Conservation (phyloP, 2,888 invertebrate genomes). For the Pomacea canaliculata region DNA sequence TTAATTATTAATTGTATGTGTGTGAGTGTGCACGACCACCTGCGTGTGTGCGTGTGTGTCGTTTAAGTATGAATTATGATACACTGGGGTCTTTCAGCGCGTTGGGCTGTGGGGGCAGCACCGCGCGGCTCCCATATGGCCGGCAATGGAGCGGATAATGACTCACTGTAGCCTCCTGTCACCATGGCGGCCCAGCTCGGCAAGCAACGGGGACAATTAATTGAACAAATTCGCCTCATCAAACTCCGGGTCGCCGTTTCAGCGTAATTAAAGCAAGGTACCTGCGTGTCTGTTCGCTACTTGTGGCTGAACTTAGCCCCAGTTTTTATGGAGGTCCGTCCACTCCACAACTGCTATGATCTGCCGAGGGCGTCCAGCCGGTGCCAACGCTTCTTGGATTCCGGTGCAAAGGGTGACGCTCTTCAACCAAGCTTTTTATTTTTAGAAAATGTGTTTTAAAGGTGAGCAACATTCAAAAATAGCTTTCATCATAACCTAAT, state of each 20-base stretch:
- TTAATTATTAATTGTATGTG: no score
- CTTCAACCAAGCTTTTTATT: background rate
- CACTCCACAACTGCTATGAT: no score
- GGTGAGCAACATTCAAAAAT: no score
- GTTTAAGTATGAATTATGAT: background rate
- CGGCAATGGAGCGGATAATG: background rate
- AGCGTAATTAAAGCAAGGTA: conserved; percentile 6
- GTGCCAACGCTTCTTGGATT: no score
- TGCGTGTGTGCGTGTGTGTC: background rate
- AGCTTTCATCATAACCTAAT: no score
- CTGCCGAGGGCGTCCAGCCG: no score
- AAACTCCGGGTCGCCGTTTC: background rate
- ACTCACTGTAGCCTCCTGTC: background rate
- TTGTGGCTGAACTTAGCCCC: no score
- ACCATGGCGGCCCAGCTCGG: background rate
- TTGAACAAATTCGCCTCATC: conserved; percentile 1
- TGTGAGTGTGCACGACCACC: no score
- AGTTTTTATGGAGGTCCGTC: no score
- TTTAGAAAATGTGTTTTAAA: background rate
- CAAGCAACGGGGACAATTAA: background rate
- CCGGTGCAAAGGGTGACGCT: no score
- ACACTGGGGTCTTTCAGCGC: background rate
- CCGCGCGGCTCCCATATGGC: background rate
- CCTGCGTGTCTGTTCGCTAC: background rate
- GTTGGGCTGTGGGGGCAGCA: background rate